Base-by-base conservation (phyloP, 2,797 vertebrate species). In the Tympanoctomys barrerae region DNA sequence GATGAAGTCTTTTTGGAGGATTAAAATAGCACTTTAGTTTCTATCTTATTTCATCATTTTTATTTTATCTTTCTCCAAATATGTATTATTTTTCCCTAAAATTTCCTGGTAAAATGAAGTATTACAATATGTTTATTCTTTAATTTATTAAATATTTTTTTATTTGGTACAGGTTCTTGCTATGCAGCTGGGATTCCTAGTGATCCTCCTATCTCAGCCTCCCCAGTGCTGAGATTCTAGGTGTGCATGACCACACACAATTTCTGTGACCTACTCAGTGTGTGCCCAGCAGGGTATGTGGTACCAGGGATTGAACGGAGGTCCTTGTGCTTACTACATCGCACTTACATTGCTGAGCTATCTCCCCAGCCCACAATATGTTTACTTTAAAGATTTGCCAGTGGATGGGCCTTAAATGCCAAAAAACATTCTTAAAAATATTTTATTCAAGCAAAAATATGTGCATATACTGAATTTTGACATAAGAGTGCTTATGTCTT, bases 31-130 rank as follows among this genome's bases (percentile, higher is more conserved):
- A 64, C 11, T 66, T 92, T n/a, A 77, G 2, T 66, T 64, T 87
- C 81, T 0, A 54, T 61, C 10, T 39, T 68, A 36, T 42, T 84
- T 94, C 59, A 80, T 94, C 81, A 86, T 24, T 52, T 94, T 94
- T 36, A 73, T 87, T 36, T 91, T 91, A 12, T 5, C 57, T 73
- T 78, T 10, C 1, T 13, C 33, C 26, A 81, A 36, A 80, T 94
- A 89, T 7, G 31, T 89, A 70, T 81, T 49, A 61, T 89, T 91
- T 89, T 2, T 5, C 39, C 31, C 66, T 96, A 84, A 78, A 80
- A 3, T 26, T 78, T 91, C 49, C 59, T 95, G 8, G 31, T 75
- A 95, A 94, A 16, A 86, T 92, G 12, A 96, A 39, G 22, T 12
- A 84, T 77, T n/a, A 70, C 75, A 62, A 59, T 13, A 66, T 83